Evolutionary conservation across 2,797 vertebrate genomes (phyloP).

Genomic region (Ibycter americanus): DNA sequence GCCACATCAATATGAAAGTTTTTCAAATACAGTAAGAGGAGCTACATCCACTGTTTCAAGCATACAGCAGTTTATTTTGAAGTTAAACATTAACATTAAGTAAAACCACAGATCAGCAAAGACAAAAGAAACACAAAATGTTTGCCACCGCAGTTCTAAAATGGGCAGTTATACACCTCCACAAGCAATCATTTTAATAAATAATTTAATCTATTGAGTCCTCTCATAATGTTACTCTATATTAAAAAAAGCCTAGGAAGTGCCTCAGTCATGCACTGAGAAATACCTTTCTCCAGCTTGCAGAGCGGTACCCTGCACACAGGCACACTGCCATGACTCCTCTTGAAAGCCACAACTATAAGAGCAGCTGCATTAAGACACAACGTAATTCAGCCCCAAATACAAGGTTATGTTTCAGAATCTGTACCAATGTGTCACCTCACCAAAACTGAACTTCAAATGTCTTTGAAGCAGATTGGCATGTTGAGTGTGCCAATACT

Average conservation of each 20-base stretch:
- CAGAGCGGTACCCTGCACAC: neutral
- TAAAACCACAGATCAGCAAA: slow-evolving; percentile 1
- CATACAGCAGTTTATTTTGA: slow-evolving; percentile 10
- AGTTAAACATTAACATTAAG: slow-evolving; percentile 56
- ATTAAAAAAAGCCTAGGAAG: neutral
- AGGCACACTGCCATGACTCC: neutral
- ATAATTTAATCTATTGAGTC: neutral
- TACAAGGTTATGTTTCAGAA: neutral
- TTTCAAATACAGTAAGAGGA: neutral
- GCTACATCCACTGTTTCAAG: neutral
- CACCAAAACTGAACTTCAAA: neutral
- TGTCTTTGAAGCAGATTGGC: neutral
- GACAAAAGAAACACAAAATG: neutral
- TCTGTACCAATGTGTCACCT: neutral
- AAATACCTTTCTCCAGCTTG: neutral
- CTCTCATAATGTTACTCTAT: neutral
- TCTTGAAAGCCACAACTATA: neutral
- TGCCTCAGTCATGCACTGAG: neutral
- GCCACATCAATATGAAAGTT: neutral
- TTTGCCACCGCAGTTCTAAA: neutral
- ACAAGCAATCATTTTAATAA: neutral
- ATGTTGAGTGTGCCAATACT: accelerated
- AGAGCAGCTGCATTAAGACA: neutral
- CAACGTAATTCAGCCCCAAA: neutral
- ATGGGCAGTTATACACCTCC: neutral